Conservation (phyloP, 2,888 invertebrate genomes). For the Julus scandinavius region DNA sequence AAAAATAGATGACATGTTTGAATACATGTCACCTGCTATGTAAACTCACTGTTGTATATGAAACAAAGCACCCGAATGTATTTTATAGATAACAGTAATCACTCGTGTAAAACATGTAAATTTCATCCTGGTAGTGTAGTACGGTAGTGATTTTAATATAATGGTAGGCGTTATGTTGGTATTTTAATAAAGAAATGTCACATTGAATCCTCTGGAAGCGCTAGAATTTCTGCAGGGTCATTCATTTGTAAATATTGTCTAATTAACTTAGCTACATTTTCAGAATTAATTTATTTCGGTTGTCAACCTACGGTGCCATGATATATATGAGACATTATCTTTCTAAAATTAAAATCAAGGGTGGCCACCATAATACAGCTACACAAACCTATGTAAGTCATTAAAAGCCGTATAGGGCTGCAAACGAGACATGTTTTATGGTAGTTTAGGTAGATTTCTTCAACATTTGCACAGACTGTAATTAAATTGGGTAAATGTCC, state of each 20-base stretch:
- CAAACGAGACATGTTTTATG: not conserved
- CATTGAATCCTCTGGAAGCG: not conserved
- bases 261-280: not conserved
- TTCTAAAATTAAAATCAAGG: not conserved
- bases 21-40: too few relatives aligned
- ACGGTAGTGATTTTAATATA: not conserved
- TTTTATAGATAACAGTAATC: not conserved
- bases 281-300: constrained; percentile 25
- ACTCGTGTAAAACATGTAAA: not conserved
- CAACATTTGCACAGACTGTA: not conserved
- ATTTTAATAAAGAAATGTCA: not conserved
- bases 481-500: not conserved
- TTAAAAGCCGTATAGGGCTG: not conserved
- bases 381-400: not conserved
- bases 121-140: not conserved
- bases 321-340: not conserved
- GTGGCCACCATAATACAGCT: not conserved
- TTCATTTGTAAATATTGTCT: constrained; percentile 5
- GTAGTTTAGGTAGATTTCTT: not conserved
- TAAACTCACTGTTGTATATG: too few relatives aligned
- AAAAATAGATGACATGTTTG: too few relatives aligned
- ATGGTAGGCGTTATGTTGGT: not conserved
- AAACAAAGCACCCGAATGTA: too few relatives aligned
- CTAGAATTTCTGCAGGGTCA: not conserved
- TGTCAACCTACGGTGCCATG: not conserved